phyloP scores from a whole-genome alignment of 2,888 invertebrate genomes.

The Ceramica pisi region DNA sequence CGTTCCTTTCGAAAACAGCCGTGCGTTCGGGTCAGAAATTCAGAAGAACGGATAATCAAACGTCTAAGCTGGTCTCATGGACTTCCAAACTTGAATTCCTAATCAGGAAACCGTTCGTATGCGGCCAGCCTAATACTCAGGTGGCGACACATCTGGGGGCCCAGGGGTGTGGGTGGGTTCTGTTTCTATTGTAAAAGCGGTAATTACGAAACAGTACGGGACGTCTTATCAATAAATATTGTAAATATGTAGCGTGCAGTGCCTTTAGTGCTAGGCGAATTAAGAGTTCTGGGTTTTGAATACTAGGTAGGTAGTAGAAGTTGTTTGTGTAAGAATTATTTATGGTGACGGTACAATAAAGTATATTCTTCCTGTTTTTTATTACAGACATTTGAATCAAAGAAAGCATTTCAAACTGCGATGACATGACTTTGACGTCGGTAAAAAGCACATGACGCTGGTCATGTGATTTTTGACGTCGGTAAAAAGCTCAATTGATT shows the following conservation, averaged over 20 bases:
- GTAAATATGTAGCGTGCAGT: conserved; percentile 15
- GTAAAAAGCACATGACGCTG: not conserved
- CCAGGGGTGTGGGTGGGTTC: conserved; percentile 15
- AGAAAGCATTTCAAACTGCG: not conserved
- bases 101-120: too few species aligned
- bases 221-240: conserved; percentile 60
- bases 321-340: too few species aligned
- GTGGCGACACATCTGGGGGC: conserved; percentile 59
- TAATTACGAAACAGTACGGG: conserved; percentile 62
- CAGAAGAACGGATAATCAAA: too few species aligned
- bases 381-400: too few species aligned
- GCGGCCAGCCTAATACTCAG: conserved; percentile 18
- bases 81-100: too few species aligned
- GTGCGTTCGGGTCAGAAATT: too few species aligned
- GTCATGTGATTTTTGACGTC: not conserved
- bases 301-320: not conserved
- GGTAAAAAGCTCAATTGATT: not conserved
- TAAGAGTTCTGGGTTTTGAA: not conserved
- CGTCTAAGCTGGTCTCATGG: too few species aligned
- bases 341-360: too few species aligned
- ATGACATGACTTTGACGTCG: not conserved
- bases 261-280: conserved; percentile 20
- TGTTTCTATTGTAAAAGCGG: conserved; percentile 52
- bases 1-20: too few species aligned
- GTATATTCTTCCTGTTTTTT: too few species aligned